These are phyloP conservation scores for Trichopoda pennipes DNA, from an alignment of 2,888 invertebrate genomes.

Conservation along the genomic window DNA sequence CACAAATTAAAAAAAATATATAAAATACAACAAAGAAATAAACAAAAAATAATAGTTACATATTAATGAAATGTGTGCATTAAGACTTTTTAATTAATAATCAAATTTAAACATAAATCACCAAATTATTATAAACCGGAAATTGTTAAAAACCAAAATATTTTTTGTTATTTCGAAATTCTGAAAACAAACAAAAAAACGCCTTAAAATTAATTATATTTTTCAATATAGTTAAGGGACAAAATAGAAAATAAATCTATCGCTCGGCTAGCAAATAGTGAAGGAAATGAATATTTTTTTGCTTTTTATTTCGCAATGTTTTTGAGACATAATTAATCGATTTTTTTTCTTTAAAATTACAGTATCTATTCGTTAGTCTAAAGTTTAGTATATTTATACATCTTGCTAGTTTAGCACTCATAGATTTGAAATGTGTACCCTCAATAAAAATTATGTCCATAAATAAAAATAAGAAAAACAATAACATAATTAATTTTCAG, in stretches of 20 bases:
- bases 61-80: slow-evolving; percentile 42
- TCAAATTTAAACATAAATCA: slow-evolving; percentile 9
- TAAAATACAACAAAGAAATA: slow-evolving; percentile 19
- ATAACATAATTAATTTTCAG: slow-evolving; percentile 41
- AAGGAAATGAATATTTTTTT: not conserved
- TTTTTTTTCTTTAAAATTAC: not conserved
- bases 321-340: not conserved
- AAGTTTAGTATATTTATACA: not conserved
- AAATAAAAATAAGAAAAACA: slow-evolving; percentile 15
- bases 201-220: slow-evolving; percentile 44
- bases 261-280: not conserved
- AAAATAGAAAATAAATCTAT: slow-evolving; percentile 1
- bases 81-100: slow-evolving; percentile 42
- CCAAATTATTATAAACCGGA: slow-evolving; percentile 20
- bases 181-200: slow-evolving; percentile 41
- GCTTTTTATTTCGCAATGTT: too few relatives aligned
- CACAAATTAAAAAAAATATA: slow-evolving; percentile 38
- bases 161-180: slow-evolving; percentile 35
- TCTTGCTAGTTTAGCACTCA: too few relatives aligned
- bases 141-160: slow-evolving; percentile 22
- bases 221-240: slow-evolving; percentile 36
- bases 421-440: not conserved
- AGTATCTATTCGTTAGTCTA: not conserved
- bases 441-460: slow-evolving; percentile 15
- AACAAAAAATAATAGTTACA: slow-evolving; percentile 11